Evolutionary conservation across 2,797 vertebrate species (phyloP), one percentile per base, ranked within the genome.

Genomic region (Corythornis leucogaster): DNA sequence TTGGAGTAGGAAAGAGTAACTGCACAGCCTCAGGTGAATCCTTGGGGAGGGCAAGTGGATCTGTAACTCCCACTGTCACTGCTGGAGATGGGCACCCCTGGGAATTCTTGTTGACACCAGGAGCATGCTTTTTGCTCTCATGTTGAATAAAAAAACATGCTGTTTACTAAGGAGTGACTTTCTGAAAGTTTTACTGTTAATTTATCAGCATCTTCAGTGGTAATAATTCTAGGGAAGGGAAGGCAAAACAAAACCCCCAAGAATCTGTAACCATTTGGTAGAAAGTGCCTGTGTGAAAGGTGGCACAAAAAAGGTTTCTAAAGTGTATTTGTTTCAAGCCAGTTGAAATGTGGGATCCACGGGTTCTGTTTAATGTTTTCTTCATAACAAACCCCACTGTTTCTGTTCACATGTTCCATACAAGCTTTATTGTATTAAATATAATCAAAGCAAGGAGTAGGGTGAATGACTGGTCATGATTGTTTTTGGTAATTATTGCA

Each of bases 341-440:
- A 76, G 59, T 48, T 64, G 71, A 64, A 66, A 48, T 1, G 4
- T 43, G 79, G 57, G 12, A 50, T n/a, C 46, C 68, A 11, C 30
- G 71, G 19, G 8, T 68, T 80, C 54, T 64, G 15, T 40, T 74
- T 26, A 64, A 35, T 13, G 11, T 73, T 66, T 85, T 45, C 51
- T 31, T 64, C 64, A 58, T 67, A 63, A 85, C 71, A 91, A 90
- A 76, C 45, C 54, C 69, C 84, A 73, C 48, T 45, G 4, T 69
- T 85, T 73, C 57, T 48, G 13, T 71, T 83, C 78, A 57, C 61
- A 2, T 79, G 43, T 93, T 92, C 89, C 87, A 48, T 68, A 89
- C 79, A 97, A 97, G 97, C 97, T 98, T 98, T 98, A 98, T 97
- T 98, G 84, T 88, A 94, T 97, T 97, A 94, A 96, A 96, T 96